Evolutionary conservation across 1,140 invertebrate species (phyloP), one percentile per base, ranked within the genome.

Genomic region (Theocolax elegans): DNA sequence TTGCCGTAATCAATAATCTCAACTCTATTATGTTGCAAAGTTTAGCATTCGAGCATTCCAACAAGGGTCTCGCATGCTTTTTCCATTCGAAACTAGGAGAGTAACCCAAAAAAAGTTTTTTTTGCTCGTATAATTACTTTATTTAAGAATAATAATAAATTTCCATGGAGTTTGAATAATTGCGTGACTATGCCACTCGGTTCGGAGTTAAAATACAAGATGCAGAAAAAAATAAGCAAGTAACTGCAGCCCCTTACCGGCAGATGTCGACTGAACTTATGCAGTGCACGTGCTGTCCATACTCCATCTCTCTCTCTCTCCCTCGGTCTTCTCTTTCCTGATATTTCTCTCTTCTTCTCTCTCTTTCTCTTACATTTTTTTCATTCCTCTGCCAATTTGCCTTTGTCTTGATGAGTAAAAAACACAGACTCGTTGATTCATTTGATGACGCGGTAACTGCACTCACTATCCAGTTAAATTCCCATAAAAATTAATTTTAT

Each of bases 211-310:
- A 0, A 15, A 17, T n/a, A n/a, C 31, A 35, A 0, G 42, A 17
- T n/a, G 29, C 31, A 35, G 10, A 35, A 56, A 56, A 53, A 53
- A 29, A 19, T 4, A 4, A 54, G 1, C 10, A 35, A 35, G 31
- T 6, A 35, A 35, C 10, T 35, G 31, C n/a, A 56, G 42, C 25
- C 29, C 29, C 54, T 59, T 17, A 40, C 46, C 31, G 46, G 44
- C 44, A 60, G 44, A 60, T 53, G 40, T 68, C 35, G 56, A 17
- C 15, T 13, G 25, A 51, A 60, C 56, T 60, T 51, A 60, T 68
- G 56, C 56, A 19, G 17, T 42, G 13, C 66, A 60, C 54, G 54
- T 60, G 29, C 31, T 49, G 29, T 51, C 15, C 44, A n/a, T n/a
- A n/a, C n/a, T n/a, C n/a, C n/a, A 29, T 59, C 13, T 25, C 31